Evolutionary conservation across 2,113 vertebrate genomes (phyloP), one percentile per base, ranked within the genome.

Genomic region (Clinocottus analis): DNA sequence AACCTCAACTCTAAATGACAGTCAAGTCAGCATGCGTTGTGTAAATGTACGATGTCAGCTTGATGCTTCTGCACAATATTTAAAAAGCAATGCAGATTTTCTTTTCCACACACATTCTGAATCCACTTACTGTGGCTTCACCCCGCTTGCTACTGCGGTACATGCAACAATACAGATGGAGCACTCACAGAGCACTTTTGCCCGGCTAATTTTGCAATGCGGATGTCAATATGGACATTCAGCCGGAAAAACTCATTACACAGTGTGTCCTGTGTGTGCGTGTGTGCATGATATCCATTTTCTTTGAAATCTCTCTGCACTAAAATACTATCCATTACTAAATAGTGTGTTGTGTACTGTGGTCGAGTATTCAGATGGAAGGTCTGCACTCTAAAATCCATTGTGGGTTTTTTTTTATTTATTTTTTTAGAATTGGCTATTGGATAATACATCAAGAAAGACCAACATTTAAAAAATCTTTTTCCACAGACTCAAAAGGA

Each of bases 281-380:
- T 72, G 60, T 60, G 75, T 10, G n/a, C n/a, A 21, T 75, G 55
- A 68, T 49, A 56, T 74, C 17, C 68, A 33, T 84, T 80, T 85
- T 79, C 87, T 90, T 89, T 89, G 86, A 90, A 85, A 89, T 85
- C 79, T 77, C 51, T 68, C 60, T 59, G 74, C 83, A 82, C 72
- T 89, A 85, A 88, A 75, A 88, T 88, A 75, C 63, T 73, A 84
- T 84, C 89, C 91, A 92, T 92, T 89, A 90, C 81, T 76, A 84
- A 82, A 87, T 72, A 84, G 65, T 79, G 79, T 75, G 81, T 66
- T 63, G 79, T 73, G 56, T 55, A 23, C 66, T 69, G 53, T 77
- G 60, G 80, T 83, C 64, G 83, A 75, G 77, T 82, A 61, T 87
- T 83, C 70, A 82, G 67, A 80, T 81, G 84, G 82, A 82, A 70